Evolutionary conservation across 2,888 invertebrate genomes (phyloP).

Genomic region (Pollenia amentaria): DNA sequence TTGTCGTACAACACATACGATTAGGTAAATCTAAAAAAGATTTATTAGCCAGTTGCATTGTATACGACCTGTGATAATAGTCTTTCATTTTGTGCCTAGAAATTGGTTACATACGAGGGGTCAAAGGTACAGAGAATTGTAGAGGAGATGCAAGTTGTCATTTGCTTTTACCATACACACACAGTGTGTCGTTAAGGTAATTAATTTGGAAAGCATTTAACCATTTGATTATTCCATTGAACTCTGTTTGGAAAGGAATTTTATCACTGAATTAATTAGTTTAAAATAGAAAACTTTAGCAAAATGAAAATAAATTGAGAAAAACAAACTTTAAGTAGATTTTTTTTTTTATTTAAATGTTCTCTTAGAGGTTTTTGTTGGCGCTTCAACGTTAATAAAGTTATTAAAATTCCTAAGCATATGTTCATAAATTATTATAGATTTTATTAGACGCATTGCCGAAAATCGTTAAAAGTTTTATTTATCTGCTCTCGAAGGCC

Average conservation of each 20-base stretch:
- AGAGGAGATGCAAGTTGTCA: constrained; percentile 24
- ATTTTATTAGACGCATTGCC: too few species aligned
- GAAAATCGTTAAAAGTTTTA: too few species aligned
- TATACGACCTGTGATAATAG: constrained; percentile 77
- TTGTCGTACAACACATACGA: constrained; percentile 72
- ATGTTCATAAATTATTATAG: too few species aligned
- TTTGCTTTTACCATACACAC: not conserved
- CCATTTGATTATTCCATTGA: constrained; percentile 59
- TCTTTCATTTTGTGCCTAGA: constrained; percentile 71
- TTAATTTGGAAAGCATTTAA: constrained; percentile 61
- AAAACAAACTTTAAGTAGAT: not conserved
- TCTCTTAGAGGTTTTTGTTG: too few species aligned
- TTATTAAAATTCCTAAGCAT: too few species aligned
- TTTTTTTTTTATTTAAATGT: too few species aligned
- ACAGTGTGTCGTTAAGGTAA: constrained; percentile 61
- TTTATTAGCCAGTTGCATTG: constrained; percentile 78
- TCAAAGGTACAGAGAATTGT: not conserved
- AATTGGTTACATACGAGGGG: constrained; percentile 10
- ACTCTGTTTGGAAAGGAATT: constrained; percentile 29
- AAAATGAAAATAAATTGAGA: not conserved
- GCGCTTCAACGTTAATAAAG: too few species aligned
- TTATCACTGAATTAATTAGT: constrained; percentile 41
- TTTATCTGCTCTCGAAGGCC: too few species aligned
- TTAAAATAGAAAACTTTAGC: not conserved
- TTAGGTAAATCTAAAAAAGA: constrained; percentile 78